These are phyloP conservation scores for Chrysaora quinquecirrha DNA, from an alignment of 30 jellyfish, hydroid and myxozoan species.

Conservation along the genomic window DNA sequence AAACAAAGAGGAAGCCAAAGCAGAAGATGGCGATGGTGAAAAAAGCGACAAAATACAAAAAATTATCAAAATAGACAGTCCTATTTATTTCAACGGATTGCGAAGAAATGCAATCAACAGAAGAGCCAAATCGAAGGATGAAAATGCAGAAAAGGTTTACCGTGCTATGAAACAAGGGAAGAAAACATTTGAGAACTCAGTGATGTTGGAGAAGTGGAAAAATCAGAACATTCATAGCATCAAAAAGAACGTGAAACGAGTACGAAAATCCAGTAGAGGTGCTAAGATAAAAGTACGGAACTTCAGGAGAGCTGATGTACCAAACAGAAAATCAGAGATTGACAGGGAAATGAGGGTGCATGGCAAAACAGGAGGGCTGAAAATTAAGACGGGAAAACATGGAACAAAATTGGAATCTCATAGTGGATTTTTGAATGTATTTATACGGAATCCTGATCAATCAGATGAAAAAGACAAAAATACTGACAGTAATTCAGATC, in stretches of 20 bases:
- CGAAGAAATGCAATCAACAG: conserved; percentile 16
- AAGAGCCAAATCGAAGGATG: background rate
- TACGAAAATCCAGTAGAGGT: conserved; percentile 18
- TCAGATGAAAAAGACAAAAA: background rate
- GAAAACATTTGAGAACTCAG: conserved; percentile 74
- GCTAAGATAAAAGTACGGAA: conserved; percentile 11
- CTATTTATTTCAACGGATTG: conserved; percentile 41
- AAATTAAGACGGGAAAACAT: conserved; percentile 53
- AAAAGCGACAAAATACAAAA: conserved; percentile 16
- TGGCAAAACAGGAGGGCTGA: conserved; percentile 80
- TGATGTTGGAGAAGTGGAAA: conserved; percentile 80
- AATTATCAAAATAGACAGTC: conserved; percentile 26
- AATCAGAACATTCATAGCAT: conserved; percentile 27
- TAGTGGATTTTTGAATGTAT: conserved; percentile 74
- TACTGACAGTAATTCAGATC: conserved; percentile 19
- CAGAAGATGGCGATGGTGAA: conserved; percentile 17
- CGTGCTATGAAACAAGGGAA: conserved; percentile 71
- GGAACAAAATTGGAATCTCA: conserved; percentile 75
- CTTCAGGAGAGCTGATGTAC: conserved; percentile 20
- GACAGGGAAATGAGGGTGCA: conserved; percentile 77
- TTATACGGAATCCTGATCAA: conserved; percentile 43
- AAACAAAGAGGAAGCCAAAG: conserved; percentile 7
- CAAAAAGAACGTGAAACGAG: conserved; percentile 27
- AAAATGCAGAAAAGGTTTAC: background rate
- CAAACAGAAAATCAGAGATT: conserved; percentile 56